Evolutionary conservation across 2,888 invertebrate genomes (phyloP), one percentile per base, ranked within the genome.

Genomic region (Cremastinae sp.): DNA sequence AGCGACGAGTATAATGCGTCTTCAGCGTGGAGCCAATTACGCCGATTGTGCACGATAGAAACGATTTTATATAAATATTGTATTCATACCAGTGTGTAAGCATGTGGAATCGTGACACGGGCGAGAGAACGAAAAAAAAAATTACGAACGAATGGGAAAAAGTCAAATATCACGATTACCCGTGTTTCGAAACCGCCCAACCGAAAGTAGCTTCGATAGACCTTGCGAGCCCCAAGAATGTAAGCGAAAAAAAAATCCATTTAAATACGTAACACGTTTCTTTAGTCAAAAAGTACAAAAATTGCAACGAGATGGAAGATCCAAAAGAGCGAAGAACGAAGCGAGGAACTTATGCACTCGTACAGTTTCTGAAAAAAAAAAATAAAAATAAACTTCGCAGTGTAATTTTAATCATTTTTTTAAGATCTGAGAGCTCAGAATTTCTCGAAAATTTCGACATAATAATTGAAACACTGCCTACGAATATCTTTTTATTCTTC

Each of bases 41-140:
- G 61, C 47, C 49, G 47, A 59, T 56, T 39, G 72, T 55, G 69
- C 75, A 76, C 75, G 74, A 79, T 69, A 78, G 75, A 79, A 78
- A 58, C 65, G 55, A 37, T 68, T 71, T 69, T 75, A 76, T 79
- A 77, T 75, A 47, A 72, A 69, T 64, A 73, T 70, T 78, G 71
- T 72, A 56, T 64, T 45, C 14, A 69, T 64, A 74, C 59, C 64
- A 65, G 74, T 72, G 62, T 68, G 53, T 69, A 71, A 74, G 43
- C 53, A 59, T 41, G 56, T 64, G 51, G 49, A 51, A 64, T 74
- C 68, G 66, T 66, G 47, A 58, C 72, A 45, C 75, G 75, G 68
- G 41, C 56, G 56, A 56, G 37, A 45, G 47, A 47, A 45, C 43
- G 39, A 49, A n/a, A n/a, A 14, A 45, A 37, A 59, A 16, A 16